Percentiles rank a stretch among this genome's conserved stretches.
Conservation (phyloP, 2,113 vertebrate genomes). For the Syrrhaptes paradoxus region DNA sequence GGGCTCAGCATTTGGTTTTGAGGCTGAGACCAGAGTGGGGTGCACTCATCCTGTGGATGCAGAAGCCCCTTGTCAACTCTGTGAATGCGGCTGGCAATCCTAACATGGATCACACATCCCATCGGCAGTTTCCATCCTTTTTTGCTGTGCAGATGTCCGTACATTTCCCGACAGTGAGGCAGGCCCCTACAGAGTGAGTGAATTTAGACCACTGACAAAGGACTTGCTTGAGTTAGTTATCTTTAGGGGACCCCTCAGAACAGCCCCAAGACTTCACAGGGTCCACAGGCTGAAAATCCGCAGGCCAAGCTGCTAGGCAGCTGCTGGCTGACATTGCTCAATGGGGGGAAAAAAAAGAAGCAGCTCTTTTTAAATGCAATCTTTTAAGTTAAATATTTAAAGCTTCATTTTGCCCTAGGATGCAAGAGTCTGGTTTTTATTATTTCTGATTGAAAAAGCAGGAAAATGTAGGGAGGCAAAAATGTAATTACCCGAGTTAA, state of each 20-base stretch:
- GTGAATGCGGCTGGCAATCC: not conserved
- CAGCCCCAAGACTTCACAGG: not conserved
- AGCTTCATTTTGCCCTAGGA: constrained; percentile 19
- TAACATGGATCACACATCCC: not conserved
- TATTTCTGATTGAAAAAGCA: constrained; percentile 46
- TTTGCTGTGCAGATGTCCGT: not conserved
- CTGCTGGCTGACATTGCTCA: not conserved
- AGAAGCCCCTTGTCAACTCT: not conserved
- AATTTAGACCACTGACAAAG: not conserved
- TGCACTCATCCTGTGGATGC: not conserved
- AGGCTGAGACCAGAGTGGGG: not conserved
- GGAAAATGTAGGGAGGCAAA: not conserved
- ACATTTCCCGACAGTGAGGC: not conserved
- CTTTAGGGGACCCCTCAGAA: not conserved
- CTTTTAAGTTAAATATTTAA: constrained; percentile 46
- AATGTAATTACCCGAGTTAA: constrained; percentile 41
- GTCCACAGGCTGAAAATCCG: not conserved
- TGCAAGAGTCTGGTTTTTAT: not conserved
- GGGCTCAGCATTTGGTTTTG: not conserved
- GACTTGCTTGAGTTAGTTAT: not conserved
- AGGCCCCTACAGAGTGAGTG: not conserved
- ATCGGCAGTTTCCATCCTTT: not conserved
- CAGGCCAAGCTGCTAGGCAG: not conserved
- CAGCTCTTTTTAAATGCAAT: not conserved
- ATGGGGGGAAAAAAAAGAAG: not conserved